These are phyloP conservation scores for Chloropsis cyanopogon DNA, from an alignment of 2,113 vertebrate genomes.

Conservation along the genomic window DNA sequence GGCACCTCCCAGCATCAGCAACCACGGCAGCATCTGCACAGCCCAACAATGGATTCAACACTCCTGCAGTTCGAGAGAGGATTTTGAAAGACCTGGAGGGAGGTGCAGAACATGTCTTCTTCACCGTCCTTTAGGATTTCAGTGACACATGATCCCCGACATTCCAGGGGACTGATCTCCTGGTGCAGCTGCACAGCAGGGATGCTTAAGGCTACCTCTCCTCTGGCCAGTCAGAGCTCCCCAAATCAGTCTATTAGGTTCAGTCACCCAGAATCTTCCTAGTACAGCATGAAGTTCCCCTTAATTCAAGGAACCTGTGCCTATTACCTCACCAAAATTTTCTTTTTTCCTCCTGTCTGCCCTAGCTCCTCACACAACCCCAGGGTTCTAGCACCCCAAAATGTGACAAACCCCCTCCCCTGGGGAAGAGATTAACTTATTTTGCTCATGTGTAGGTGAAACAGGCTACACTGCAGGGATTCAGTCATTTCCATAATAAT, in stretches of 20 bases:
- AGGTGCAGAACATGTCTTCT: background rate
- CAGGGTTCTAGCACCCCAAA: background rate
- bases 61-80: fast-evolving
- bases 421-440: background rate
- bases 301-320: background rate
- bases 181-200: fast-evolving
- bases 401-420: background rate
- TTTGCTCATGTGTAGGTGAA: background rate
- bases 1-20: background rate
- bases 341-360: fast-evolving
- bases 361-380: background rate
- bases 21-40: background rate
- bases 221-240: background rate
- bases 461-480: background rate
- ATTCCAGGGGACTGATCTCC: background rate
- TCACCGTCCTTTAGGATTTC: background rate
- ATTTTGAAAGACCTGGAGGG: background rate
- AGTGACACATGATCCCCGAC: fast-evolving
- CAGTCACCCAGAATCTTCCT: background rate
- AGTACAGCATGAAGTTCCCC: background rate
- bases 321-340: background rate
- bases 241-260: background rate
- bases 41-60: background rate
- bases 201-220: background rate
- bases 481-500: background rate